Percentiles rank a stretch among this genome's conserved stretches.
Evolutionary conservation across 2,888 invertebrate species (phyloP).

Genomic region (Agrochola circellaris): DNA sequence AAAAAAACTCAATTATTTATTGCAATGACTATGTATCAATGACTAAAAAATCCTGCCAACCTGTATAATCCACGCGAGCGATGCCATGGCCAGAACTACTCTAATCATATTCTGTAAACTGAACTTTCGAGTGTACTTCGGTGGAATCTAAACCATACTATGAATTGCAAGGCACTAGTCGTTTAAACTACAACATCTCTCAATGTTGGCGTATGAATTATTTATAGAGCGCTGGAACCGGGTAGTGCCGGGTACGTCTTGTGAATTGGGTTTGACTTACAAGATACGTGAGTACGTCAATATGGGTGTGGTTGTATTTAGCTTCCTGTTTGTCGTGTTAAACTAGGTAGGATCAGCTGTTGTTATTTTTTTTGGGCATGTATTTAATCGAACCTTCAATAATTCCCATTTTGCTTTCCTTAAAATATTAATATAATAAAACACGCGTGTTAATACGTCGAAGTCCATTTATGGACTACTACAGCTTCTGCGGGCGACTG

Average conservation of each 20-base stretch:
- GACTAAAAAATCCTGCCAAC: too few species aligned
- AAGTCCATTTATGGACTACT: too few species aligned
- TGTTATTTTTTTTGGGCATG: background rate
- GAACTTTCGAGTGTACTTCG: background rate
- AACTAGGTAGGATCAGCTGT: background rate
- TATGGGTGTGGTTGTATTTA: slow-evolving; percentile 37
- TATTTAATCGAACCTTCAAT: too few species aligned
- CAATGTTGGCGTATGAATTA: slow-evolving; percentile 60
- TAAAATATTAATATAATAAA: too few species aligned
- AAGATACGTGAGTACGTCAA: slow-evolving; percentile 46
- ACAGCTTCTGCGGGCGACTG: too few species aligned
- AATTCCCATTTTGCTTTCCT: too few species aligned
- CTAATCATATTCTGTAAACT: slow-evolving; percentile 8
- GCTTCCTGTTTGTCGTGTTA: slow-evolving; percentile 5
- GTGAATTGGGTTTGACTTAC: slow-evolving; percentile 58
- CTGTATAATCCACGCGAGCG: background rate
- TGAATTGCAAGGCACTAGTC: slow-evolving; percentile 56
- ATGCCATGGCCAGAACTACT: too few species aligned
- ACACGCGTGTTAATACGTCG: too few species aligned
- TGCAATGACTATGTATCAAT: too few species aligned
- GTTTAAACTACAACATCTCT: slow-evolving; percentile 57
- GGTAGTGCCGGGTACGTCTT: slow-evolving; percentile 36
- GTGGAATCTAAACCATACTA: slow-evolving; percentile 38
- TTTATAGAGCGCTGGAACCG: slow-evolving; percentile 53
- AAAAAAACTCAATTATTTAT: too few species aligned